These are phyloP conservation scores for Solenodon paradoxus DNA, from an alignment of 2,113 vertebrate genomes.

Conservation along the genomic window DNA sequence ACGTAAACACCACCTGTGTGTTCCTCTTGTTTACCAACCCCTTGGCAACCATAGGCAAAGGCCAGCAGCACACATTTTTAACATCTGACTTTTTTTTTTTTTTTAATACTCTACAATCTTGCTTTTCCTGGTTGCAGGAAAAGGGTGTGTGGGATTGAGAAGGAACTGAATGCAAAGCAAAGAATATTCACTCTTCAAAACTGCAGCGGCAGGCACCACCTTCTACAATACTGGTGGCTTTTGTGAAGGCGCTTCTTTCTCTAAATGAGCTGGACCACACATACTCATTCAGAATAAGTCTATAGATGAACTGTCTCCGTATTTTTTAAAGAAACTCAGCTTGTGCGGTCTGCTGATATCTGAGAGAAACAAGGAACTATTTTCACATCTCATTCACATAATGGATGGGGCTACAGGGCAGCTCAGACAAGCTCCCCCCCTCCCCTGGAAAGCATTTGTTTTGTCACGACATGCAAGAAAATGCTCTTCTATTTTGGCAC, in stretches of 20 bases:
- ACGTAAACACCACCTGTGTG: not conserved
- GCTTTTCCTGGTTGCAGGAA: conserved; percentile 17
- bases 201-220: not conserved
- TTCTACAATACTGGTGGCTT: conserved; percentile 14
- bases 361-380: conserved; percentile 54
- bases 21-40: conserved; percentile 16
- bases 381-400: conserved; percentile 66
- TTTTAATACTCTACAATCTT: conserved; percentile 38
- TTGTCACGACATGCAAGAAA: not conserved
- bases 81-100: conserved; percentile 38
- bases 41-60: not conserved
- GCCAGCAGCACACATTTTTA: not conserved
- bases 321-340: conserved; percentile 69
- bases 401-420: conserved; percentile 13
- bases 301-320: conserved; percentile 65
- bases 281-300: conserved; percentile 39
- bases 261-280: conserved; percentile 65
- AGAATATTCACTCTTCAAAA: conserved; percentile 51
- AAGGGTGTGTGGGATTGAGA: not conserved
- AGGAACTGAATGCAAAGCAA: accelerated
- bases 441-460: not conserved
- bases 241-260: conserved; percentile 47
- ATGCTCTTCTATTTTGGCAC: not conserved
- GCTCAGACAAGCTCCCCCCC: conserved; percentile 50
- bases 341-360: conserved; percentile 73